A percentile compares a stretch with the other conserved stretches of the same genome.
These are phyloP conservation scores for Anthrax anthrax DNA, from an alignment of 2,888 invertebrate genomes.

Conservation along the genomic window DNA sequence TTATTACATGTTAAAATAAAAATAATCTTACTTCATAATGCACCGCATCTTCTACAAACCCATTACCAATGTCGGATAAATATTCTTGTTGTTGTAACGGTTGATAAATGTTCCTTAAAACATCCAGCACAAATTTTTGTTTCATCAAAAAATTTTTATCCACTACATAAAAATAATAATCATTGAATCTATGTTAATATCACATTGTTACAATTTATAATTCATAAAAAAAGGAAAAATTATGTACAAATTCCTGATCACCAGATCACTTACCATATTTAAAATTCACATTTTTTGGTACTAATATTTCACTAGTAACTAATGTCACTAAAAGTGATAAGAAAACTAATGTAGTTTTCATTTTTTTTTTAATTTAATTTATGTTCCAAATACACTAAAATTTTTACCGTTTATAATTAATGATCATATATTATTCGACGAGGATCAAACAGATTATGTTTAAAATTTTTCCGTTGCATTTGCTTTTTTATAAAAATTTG, in stretches of 20 bases:
- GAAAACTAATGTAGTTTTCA: too few relatives aligned
- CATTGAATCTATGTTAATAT: too few relatives aligned
- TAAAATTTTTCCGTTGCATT: too few relatives aligned
- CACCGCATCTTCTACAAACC: conserved; percentile 4
- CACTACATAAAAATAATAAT: conserved; percentile 18
- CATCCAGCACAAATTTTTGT: conserved; percentile 34
- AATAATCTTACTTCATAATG: conserved; percentile 5
- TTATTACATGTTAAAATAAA: background rate
- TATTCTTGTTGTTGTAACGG: conserved; percentile 5
- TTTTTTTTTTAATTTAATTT: too few relatives aligned
- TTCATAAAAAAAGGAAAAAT: background rate
- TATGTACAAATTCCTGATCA: background rate
- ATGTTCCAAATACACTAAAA: too few relatives aligned
- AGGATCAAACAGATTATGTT: too few relatives aligned
- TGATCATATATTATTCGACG: too few relatives aligned
- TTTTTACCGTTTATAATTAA: too few relatives aligned
- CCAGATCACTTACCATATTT: conserved; percentile 5
- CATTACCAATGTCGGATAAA: background rate
- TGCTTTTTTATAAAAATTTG: too few relatives aligned
- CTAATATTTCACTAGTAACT: too few relatives aligned
- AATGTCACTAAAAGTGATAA: too few relatives aligned
- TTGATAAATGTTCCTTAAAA: conserved; percentile 9
- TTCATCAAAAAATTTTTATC: conserved; percentile 32
- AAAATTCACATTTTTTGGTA: conserved; percentile 12
- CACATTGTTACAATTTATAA: too few relatives aligned